Evolutionary conservation across 2,888 invertebrate genomes (phyloP), one percentile per base, ranked within the genome.

Genomic region (Anoplius nigerrimus): DNA sequence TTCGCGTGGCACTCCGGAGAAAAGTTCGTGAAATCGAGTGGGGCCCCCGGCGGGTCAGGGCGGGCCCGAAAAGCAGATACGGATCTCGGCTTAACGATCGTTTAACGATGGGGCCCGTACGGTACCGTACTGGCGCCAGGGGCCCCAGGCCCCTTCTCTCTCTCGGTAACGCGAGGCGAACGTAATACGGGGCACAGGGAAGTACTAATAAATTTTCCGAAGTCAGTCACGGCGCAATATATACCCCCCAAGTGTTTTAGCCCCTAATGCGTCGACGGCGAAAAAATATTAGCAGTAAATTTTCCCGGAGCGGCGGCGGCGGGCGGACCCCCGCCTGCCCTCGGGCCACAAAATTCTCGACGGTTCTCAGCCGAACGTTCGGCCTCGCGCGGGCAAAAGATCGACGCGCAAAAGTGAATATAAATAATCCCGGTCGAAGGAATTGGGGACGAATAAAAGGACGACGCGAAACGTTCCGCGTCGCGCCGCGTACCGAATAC

Each of bases 81-180:
- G 78, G 87, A 87, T 84, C 83, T 52, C 57, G 69, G 60, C 71
- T 81, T 84, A 86, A 85, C 84, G 85, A 86, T 84, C 84, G 82
- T 83, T 88, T 86, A 86, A 86, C 86, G 86, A 85, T 83, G 81
- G 74, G 74, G n/a, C n/a, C n/a, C 80, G 71, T 76, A 69, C 67
- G 78, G 78, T 77, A 76, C 71, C 71, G 74, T 5, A 83, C 82
- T 87, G 87, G 87, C 87, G 87, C 87, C 87, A 85, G 75, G 34
- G 34, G 68, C 72, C 76, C 67, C 71, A 72, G 75, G 73, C 51
- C 34, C n/a, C n/a, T n/a, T n/a, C n/a, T n/a, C n/a, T 34, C 34
- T 61, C 55, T 45, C 53, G 11, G 24, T 48, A 55, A 51, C 53
- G 55, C 62, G 58, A n/a, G n/a, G 60, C 43, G 54, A 42, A 42